Percentiles rank a stretch among this genome's conserved stretches.
Evolutionary conservation across 2,113 vertebrate genomes (phyloP).

Genomic region (Numida meleagris): DNA sequence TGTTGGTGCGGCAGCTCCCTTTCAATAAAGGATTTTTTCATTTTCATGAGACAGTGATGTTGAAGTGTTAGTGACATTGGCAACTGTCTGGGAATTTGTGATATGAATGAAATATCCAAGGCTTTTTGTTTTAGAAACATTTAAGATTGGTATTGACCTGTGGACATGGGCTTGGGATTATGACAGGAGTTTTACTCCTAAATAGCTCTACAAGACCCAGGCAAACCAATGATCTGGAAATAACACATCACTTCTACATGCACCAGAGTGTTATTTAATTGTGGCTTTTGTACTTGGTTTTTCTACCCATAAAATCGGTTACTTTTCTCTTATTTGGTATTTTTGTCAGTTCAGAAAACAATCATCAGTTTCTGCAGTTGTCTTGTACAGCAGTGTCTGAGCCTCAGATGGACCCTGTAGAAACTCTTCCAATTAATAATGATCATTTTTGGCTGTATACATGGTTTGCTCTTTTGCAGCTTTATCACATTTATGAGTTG

Average conservation of each 20-base stretch:
- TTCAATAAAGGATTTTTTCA: background rate
- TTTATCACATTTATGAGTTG: background rate
- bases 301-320: background rate
- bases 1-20: fast-evolving
- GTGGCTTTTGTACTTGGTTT: fast-evolving
- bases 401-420: background rate
- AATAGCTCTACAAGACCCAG: background rate
- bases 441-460: fast-evolving
- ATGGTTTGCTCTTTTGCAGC: background rate
- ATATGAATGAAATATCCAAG: background rate
- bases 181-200: background rate
- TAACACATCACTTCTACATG: fast-evolving
- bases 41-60: background rate
- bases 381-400: fast-evolving
- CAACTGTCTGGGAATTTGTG: background rate
- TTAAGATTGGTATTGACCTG: fast-evolving
- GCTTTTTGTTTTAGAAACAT: background rate
- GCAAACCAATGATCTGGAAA: background rate
- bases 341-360: background rate
- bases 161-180: background rate
- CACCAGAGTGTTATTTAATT: background rate
- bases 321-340: fast-evolving
- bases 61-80: background rate
- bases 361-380: fast-evolving
- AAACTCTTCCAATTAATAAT: fast-evolving